phyloP scores from a whole-genome alignment of 2,113 vertebrate genomes.

The Kobus ellipsiprymnus region DNA sequence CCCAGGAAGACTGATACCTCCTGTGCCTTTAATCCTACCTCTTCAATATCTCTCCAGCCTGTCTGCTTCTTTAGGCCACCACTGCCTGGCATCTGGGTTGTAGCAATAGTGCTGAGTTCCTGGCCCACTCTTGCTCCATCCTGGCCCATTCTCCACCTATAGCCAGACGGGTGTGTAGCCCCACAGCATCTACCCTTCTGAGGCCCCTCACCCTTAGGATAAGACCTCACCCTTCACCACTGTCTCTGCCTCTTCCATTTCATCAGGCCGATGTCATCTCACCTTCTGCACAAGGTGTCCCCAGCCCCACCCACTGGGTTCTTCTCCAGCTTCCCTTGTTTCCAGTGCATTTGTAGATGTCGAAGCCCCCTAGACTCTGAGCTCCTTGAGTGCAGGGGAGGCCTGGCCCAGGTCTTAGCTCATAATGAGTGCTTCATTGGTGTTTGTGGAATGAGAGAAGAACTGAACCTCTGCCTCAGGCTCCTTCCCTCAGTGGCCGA shows the following conservation, averaged over 20 bases:
- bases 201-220: not conserved
- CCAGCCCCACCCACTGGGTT: not conserved
- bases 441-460: not conserved
- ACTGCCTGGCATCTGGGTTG: not conserved
- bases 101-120: not conserved
- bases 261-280: not conserved
- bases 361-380: too few species aligned
- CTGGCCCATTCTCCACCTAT: not conserved
- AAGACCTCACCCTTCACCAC: not conserved
- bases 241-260: not conserved
- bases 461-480: accelerated
- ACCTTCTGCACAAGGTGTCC: not conserved
- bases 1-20: too few species aligned
- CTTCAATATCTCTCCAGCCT: not conserved
- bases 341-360: not conserved
- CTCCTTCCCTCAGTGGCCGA: not conserved
- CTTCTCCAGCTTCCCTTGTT: not conserved
- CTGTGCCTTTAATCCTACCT: not conserved
- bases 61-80: not conserved
- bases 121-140: not conserved
- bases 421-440: not conserved
- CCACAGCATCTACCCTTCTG: not conserved
- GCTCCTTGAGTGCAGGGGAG: not conserved
- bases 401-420: not conserved
- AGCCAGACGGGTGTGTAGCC: too few species aligned